Conservation (phyloP, 64 coral and sea anemone genomes). For the Actinia tenebrosa region DNA sequence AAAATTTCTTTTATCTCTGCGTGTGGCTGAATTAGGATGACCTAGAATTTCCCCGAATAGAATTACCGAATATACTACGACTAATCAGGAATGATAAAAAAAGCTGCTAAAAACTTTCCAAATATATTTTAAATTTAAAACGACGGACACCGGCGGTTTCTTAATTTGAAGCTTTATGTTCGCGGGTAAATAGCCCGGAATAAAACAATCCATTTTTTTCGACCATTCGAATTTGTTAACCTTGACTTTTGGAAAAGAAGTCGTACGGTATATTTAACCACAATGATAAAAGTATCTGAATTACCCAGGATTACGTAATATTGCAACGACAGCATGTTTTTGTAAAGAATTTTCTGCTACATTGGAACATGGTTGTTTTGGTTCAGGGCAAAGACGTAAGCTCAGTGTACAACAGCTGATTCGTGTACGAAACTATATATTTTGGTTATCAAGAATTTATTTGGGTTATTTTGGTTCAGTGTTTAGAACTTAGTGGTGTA, state of each 20-base stretch:
- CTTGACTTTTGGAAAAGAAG: neutral
- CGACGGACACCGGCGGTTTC: too few species aligned
- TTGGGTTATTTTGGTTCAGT: neutral
- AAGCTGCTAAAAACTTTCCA: too few species aligned
- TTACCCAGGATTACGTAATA: neutral
- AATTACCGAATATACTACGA: neutral
- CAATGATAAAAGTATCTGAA: neutral
- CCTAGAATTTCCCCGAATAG: neutral
- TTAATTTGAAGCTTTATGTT: neutral
- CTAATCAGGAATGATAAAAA: neutral
- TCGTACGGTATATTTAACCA: neutral
- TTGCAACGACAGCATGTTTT: neutral
- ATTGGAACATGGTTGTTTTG: neutral
- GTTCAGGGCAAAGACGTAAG: neutral
- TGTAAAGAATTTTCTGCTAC: neutral
- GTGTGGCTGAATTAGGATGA: neutral
- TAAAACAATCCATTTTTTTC: neutral
- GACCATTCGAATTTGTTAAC: constrained; percentile 1
- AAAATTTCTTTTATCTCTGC: neutral
- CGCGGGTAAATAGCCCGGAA: neutral
- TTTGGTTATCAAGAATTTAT: neutral
- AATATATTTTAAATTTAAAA: too few species aligned
- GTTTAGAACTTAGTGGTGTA: neutral
- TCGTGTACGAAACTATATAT: neutral
- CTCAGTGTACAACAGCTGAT: neutral